Evolutionary conservation across 1,140 invertebrate genomes (phyloP), one percentile per base, ranked within the genome.

Genomic region (Drosophila parvula): DNA sequence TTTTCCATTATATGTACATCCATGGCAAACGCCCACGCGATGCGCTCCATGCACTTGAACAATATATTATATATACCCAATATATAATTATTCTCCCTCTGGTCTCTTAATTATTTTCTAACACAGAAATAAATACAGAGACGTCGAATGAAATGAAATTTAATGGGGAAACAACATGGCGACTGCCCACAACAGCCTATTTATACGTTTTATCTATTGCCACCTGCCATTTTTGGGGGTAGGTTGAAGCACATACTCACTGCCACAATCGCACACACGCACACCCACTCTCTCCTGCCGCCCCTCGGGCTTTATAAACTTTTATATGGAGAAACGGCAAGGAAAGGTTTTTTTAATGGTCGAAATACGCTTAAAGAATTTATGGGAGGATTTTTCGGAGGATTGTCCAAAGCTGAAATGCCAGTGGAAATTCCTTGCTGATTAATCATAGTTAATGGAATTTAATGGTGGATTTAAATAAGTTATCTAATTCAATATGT

Each of bases 151-250:
- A 47, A 65, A 65, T 68, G 65, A 67, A 62, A 77, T 81, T 74
- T 68, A 68, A 67, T 62, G 61, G 40, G 36, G 62, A 74, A 74
- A 71, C 61, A 83, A 83, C 81, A 83, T 83, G 81, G 81, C 51
- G 18, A 55, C 80, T 80, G 62, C 63, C 81, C 68, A 85, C 73
- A 80, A 55, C 51, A 71, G 73, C 56, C 61, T 71, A 69, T 75
- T 59, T 67, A 79, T 78, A 51, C 50, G 34, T 51, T 51, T 59
- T 81, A 85, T 81, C 74, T 81, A 85, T 83, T 85, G 71, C 79
- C 82, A 85, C 82, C 82, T 85, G 82, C 83, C 83, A 71, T 79
- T 88, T 83, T 85, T 79, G 82, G 82, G 82, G 82, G 83, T 88
- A 82, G 82, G 82, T 41, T 83, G 47, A 64, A 16, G 41, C 45